Evolutionary conservation across 2,113 vertebrate species (phyloP), one percentile per base, ranked within the genome.

Genomic region (Phainopepla nitens): DNA sequence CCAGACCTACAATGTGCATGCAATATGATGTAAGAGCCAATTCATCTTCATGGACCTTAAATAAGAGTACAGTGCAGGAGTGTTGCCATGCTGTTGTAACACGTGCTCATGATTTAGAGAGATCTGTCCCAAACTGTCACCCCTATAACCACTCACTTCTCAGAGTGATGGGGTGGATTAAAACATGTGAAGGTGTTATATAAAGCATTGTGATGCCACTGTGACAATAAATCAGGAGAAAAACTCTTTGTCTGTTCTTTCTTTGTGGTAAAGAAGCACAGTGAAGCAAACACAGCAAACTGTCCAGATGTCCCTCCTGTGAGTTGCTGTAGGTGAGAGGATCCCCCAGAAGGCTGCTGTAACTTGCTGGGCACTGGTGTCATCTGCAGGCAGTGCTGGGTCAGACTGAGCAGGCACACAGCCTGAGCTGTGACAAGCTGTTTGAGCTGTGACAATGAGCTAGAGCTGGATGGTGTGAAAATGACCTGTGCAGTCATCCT

Each of bases 361-460:
- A 45, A 54, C 68, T 89, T 33, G 69, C 47, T 93, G 81, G 83
- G 31, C 29, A 13, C 64, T 89, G 50, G 89, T 96, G 89, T 87
- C 81, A 91, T 57, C 87, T 91, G 72, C 54, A 90, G 95, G 85
- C 82, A 15, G 11, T 7, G 49, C 53, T 42, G 64, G 22, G 41
- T 78, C 56, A 21, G 51, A 1, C 11, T 10, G 29, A 85, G 84
- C 18, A 35, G 39, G 39, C 53, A 36, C 0, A 0, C 13, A 35
- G 75, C 70, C 25, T 69, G 41, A 2, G 28, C 1, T 65, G 53
- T 58, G 22, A 36, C 22, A 36, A 56, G 17, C 29, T 64, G 17
- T 1, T 44, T 50, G 29, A 89, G 44, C 44, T 20, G 17, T 69
- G 82, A 33, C 31, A 44, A 10, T 0, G 1, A 69, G 28, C 42